Evolutionary conservation across 2,888 invertebrate species (phyloP), one percentile per base, ranked within the genome.

Genomic region (Volucella inflata): DNA sequence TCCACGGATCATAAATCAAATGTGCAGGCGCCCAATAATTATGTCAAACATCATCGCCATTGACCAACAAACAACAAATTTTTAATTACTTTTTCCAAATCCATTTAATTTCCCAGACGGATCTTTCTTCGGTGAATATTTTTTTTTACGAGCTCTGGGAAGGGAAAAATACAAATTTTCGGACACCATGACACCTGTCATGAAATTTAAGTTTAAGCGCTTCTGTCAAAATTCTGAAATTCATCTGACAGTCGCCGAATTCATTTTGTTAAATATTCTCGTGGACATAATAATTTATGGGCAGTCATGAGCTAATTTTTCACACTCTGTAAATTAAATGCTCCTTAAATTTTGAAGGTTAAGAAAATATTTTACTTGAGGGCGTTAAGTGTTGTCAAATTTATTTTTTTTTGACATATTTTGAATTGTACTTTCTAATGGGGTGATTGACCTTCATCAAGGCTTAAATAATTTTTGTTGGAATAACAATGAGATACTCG

Each of bases 231-330:
- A 38, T 14, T 50, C n/a, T 62, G 21, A 46, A n/a, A 12, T 50
- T 11, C 10, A 16, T 3, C 12, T 36, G 38, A 48, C 50, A 48
- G 16, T 40, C 16, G 8, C 30, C 1, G 11, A 50, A 38, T 60
- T 60, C 17, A 12, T n/a, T 17, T 30, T 30, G 30, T 30, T 30
- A 30, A 30, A 30, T 30, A 6, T 60, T 12, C 9, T 17, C 12
- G 6, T n/a, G 42, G 42, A 8, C n/a, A 2, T 12, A 9, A 44
- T 46, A 62, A 62, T 46, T 62, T 48, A 62, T 14, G 62, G 46
- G 14, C 62, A 14, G 4, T 62, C 64, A 30, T 38, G 12, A 17
- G 64, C 2, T 17, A 8, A 50, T 50, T 50, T 50, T 50, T 64
- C 50, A 14, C 38, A 14, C n/a, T 30, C 30, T 30, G 10, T 44